Conservation (phyloP, 2,888 invertebrate species). For the Thyatira batis region DNA sequence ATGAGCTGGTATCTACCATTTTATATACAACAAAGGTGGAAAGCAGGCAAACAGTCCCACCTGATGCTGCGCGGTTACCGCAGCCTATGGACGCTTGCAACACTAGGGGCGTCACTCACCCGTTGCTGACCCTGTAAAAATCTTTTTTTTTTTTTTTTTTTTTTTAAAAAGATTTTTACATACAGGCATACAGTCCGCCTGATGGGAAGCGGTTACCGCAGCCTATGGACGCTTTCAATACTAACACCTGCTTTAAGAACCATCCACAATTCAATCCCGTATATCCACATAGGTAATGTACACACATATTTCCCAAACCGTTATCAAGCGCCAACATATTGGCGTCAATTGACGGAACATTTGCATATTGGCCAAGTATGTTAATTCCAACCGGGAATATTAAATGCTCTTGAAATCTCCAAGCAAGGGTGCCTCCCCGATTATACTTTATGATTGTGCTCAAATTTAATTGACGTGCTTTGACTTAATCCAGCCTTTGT, state of each 20-base stretch:
- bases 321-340: constrained; percentile 6
- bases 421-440: constrained; percentile 1
- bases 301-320: neutral
- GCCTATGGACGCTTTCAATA: no score
- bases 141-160: neutral
- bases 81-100: no score
- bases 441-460: constrained; percentile 20
- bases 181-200: no score
- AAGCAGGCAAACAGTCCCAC: no score
- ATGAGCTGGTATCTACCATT: no score
- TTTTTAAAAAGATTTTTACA: neutral
- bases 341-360: constrained; percentile 9
- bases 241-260: no score
- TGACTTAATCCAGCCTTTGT: constrained; percentile 22
- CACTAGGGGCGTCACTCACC: no score
- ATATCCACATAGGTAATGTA: neutral
- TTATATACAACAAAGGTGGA: no score
- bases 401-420: constrained; percentile 2
- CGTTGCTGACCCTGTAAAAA: no score
- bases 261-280: neutral
- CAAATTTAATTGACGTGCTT: constrained; percentile 23
- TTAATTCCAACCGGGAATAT: constrained; percentile 5
- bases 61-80: no score
- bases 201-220: no score
- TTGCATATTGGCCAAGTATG: constrained; percentile 12